Evolutionary conservation across 2,888 invertebrate species (phyloP).

Genomic region (Acanthosepion lycidas): DNA sequence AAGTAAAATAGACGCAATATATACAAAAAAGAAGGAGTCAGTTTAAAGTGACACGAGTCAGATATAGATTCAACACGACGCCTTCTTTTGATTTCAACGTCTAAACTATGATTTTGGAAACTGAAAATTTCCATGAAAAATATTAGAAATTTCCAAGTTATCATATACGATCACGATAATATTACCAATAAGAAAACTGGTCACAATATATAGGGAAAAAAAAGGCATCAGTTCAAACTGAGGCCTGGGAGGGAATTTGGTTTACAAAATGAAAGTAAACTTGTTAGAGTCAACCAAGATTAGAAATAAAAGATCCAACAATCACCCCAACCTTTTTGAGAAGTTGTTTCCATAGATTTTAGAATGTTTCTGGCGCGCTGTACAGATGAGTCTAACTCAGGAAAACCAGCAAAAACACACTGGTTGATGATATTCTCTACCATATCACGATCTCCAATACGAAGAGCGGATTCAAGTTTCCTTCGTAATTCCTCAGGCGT

Average conservation of each 20-base stretch:
- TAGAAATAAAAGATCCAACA: not conserved
- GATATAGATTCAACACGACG: too few relatives aligned
- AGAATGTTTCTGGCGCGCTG: not conserved
- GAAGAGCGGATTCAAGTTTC: not conserved
- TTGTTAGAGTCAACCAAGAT: too few relatives aligned
- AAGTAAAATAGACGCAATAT: too few relatives aligned
- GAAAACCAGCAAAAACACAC: not conserved
- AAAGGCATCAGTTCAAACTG: not conserved
- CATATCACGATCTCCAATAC: not conserved
- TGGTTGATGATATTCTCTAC: not conserved
- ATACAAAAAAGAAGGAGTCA: too few relatives aligned
- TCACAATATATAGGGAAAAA: too few relatives aligned
- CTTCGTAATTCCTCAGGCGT: not conserved
- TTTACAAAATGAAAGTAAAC: not conserved
- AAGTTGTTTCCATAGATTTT: not conserved
- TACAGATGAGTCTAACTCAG: not conserved
- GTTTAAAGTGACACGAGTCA: too few relatives aligned
- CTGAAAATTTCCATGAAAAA: too few relatives aligned
- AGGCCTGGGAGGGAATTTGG: not conserved
- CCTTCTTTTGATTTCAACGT: too few relatives aligned
- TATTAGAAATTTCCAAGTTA: not conserved
- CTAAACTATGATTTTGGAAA: too few relatives aligned
- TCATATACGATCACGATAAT: too few relatives aligned
- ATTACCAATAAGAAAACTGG: too few relatives aligned
- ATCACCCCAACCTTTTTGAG: not conserved